Evolutionary conservation across 2,888 invertebrate species (phyloP).

Genomic region (Poecilobothrus nobilitatus): DNA sequence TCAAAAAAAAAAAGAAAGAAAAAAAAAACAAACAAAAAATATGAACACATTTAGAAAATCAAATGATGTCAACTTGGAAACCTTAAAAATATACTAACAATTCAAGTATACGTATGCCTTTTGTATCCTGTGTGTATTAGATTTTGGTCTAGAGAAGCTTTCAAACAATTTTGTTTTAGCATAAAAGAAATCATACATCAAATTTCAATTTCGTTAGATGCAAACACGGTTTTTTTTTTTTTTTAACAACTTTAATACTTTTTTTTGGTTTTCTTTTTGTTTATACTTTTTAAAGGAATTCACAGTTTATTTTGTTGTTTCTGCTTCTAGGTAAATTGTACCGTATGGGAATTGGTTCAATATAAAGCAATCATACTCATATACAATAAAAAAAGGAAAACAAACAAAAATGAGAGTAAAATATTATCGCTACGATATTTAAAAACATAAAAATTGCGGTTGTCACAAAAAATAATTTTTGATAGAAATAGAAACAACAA

Average conservation of each 20-base stretch:
- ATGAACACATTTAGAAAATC: no score
- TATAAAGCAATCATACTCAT: neutral
- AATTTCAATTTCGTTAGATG: slow-evolving; percentile 3
- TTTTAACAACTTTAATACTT: neutral
- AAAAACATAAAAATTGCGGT: slow-evolving; percentile 1
- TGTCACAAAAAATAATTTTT: slow-evolving; percentile 1
- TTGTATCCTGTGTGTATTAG: neutral
- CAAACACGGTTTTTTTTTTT: neutral
- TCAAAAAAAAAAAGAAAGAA: no score
- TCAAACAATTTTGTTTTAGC: neutral
- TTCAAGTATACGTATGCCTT: no score
- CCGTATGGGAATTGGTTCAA: neutral
- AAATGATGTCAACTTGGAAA: no score
- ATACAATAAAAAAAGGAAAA: neutral
- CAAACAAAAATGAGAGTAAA: neutral
- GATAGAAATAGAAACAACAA: neutral
- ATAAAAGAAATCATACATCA: neutral
- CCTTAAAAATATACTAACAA: no score
- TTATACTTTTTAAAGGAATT: no score
- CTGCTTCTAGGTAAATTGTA: neutral
- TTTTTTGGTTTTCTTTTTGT: neutral
- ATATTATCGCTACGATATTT: slow-evolving; percentile 1
- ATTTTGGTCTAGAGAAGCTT: neutral
- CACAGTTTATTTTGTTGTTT: no score
- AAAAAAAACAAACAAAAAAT: no score